Base-by-base conservation (phyloP, 2,888 invertebrate species). In the Rutpela maculata region DNA sequence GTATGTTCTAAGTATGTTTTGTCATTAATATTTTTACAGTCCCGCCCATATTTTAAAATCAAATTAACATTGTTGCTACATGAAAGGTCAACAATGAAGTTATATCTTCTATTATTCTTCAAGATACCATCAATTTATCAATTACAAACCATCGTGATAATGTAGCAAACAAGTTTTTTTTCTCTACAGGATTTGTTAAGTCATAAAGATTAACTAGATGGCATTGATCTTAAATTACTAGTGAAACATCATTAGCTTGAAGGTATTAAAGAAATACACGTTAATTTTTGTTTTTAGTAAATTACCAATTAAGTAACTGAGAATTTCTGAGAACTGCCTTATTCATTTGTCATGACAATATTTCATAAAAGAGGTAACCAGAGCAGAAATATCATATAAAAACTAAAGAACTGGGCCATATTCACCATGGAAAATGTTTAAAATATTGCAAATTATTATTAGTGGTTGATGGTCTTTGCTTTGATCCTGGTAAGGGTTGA, bases 81-180 rank as follows among this genome's bases (percentile, higher is more conserved):
- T 31, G 2, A 26, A 62, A 62, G 62, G 62, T 62, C 31, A 62
- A 62, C 12, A 31, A 62, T 62, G 17, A 31, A 62, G 31, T 2
- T 62, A 17, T 18, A 62, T 17, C 62, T 17, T 62, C 62, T n/a
- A 62, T 31, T n/a, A 10, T 62, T 62, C 62, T 35, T 62, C 35
- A 35, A 22, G 22, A 62, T 62, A 62, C 22, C 22, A 31, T 62
- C 62, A 62, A 62, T 62, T 62, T 60, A 26, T 60, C 60, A 60
- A 60, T 60, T 60, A 22, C 60, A 15, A 22, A 22, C 43, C 50
- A n/a, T 17, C 50, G 50, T 50, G 15, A 50, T 50, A 60, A 26
- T 26, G 35, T 62, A 12, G 9, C 31, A 62, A 62, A 62, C 62
- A n/a, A 31, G 62, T 62, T 62, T n/a, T n/a, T 35, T 62, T n/a